phyloP scores from a whole-genome alignment of 1,140 invertebrate species.

The Alviniconcha marisindica region DNA sequence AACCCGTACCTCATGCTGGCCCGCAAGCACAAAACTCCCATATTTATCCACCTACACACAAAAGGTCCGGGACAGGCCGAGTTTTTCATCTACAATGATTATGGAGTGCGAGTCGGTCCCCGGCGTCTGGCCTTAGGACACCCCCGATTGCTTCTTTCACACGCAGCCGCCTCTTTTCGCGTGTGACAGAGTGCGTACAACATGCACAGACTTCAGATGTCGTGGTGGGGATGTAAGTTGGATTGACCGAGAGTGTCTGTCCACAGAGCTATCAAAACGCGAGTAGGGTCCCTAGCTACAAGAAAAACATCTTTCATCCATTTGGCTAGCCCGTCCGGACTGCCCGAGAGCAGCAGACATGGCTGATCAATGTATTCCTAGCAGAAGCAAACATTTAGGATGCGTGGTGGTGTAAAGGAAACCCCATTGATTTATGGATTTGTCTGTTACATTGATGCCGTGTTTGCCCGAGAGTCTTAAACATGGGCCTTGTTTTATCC shows the following conservation, averaged over 20 bases:
- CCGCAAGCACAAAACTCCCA: no score
- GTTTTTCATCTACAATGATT: no score
- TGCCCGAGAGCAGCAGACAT: not conserved
- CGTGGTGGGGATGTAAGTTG: not conserved
- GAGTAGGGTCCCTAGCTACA: no score
- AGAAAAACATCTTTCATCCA: not conserved
- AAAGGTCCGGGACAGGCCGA: no score
- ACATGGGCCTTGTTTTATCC: not conserved
- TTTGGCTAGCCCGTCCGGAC: not conserved
- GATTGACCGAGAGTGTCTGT: not conserved
- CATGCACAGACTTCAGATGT: not conserved
- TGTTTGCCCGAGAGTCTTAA: conserved; percentile 4
- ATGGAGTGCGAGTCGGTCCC: no score
- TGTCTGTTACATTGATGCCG: not conserved
- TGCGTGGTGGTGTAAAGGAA: not conserved
- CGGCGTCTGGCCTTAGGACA: not conserved
- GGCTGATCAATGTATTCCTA: conserved; percentile 28
- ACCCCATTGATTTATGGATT: conserved; percentile 27
- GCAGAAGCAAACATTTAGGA: conserved; percentile 21
- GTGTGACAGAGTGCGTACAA: not conserved
- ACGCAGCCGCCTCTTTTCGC: not conserved
- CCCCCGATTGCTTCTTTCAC: conserved; percentile 7
- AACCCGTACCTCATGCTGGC: no score
- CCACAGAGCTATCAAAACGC: not conserved
- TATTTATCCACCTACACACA: no score